Conservation (phyloP, 1,140 invertebrate genomes). For the Zaprionus lachaisei region DNA sequence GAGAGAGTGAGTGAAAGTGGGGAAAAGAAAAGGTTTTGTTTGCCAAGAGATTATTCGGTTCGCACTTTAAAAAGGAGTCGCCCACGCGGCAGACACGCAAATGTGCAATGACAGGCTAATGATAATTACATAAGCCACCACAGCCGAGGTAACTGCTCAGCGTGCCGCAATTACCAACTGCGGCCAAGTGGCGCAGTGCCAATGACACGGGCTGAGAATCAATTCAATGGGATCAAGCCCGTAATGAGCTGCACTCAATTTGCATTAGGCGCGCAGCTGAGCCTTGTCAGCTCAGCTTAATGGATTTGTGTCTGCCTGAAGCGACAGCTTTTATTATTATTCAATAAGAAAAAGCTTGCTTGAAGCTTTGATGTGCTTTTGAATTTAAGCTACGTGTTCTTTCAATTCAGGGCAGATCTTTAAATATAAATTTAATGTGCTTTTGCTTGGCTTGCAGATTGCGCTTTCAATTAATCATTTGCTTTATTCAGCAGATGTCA, state of each 20-base stretch:
- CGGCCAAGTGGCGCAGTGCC: background rate
- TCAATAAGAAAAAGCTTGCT: background rate
- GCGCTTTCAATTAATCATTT: constrained; percentile 3
- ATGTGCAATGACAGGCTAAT: constrained; percentile 67
- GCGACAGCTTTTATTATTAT: background rate
- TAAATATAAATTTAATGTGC: background rate
- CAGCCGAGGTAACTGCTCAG: constrained; percentile 13
- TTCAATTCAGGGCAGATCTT: background rate
- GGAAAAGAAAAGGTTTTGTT: constrained; percentile 36
- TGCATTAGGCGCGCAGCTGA: background rate
- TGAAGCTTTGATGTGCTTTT: background rate
- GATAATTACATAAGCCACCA: constrained; percentile 69
- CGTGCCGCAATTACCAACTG: constrained; percentile 22
- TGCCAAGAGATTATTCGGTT: constrained; percentile 60
- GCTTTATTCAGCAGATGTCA: constrained; percentile 25
- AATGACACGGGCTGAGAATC: constrained; percentile 26
- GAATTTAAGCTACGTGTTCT: too few relatives aligned
- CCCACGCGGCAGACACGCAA: constrained; percentile 69
- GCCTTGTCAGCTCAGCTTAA: background rate
- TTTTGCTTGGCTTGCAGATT: background rate
- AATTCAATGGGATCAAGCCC: background rate
- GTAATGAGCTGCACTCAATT: constrained; percentile 2
- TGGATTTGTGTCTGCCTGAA: background rate
- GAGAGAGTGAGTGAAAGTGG: background rate
- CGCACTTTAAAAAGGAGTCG: constrained; percentile 37